These are phyloP conservation scores for Fregetta grallaria DNA, from an alignment of 2,113 vertebrate species.

Conservation along the genomic window DNA sequence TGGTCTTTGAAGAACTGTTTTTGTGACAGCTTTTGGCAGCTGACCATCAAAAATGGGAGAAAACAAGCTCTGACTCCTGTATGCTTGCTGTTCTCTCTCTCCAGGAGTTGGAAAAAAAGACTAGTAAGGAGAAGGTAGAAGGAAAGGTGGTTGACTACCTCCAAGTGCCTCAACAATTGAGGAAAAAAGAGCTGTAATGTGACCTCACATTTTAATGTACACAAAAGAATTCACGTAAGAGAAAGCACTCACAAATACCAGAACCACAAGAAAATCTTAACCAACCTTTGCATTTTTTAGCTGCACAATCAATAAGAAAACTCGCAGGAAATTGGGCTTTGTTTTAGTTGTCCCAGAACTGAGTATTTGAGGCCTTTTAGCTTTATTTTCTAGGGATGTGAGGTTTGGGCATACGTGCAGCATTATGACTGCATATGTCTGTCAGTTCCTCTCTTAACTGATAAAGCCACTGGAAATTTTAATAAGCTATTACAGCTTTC, in stretches of 20 bases:
- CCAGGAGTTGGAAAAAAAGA: background rate
- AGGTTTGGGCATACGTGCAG: accelerated
- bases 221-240: background rate
- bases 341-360: background rate
- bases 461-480: background rate
- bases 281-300: background rate
- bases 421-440: background rate
- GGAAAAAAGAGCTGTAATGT: background rate
- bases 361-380: background rate
- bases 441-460: background rate
- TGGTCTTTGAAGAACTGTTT: background rate
- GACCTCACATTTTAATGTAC: background rate
- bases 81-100: background rate
- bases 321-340: background rate
- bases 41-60: background rate
- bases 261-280: background rate
- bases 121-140: background rate
- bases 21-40: background rate
- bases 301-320: background rate
- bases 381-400: background rate
- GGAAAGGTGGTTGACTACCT: background rate
- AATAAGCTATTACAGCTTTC: background rate
- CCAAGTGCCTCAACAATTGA: background rate
- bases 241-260: background rate
- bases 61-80: background rate